Evolutionary conservation across 2,797 vertebrate genomes (phyloP), one percentile per base, ranked within the genome.

Genomic region (Phoeniculus purpureus): DNA sequence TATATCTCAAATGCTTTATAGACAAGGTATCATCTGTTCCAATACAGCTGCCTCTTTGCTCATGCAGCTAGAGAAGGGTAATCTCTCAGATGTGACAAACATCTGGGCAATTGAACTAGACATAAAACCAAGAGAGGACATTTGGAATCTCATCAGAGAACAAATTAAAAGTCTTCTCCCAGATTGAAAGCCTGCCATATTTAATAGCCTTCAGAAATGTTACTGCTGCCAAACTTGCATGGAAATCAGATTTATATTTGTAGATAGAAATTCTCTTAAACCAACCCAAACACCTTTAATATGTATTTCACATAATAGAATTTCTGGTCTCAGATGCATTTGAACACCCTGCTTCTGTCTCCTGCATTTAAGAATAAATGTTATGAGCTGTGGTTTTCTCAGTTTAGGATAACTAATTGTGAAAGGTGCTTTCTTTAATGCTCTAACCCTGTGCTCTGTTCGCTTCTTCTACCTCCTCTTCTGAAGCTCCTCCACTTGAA

Each of bases 71-170:
- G 31, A 87, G 40, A 90, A 87, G 27, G 22, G 27, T 54, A 82
- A 74, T 89, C 50, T 85, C 58, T 92, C 65, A 71, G 62, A 89
- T 80, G 31, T 75, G 43, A 64, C 22, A 89, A 89, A 80, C 58
- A 82, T 87, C 79, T 91, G 65, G 40, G 65, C 76, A 89, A 85
- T 54, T 85, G 65, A 93, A 77, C 43, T 54, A 82, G 81, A 58
- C 72, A 79, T 80, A 60, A 79, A 93, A 94, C n/a, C 32, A 66
- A 77, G 55, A 71, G 45, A 92, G n/a, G 54, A 71, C 31, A 74
- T 85, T 92, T 82, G 76, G 91, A 87, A 80, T 85, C 62, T 87
- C 61, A 89, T 67, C 79, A 92, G n/a, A 91, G 58, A 85, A 74
- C 3, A 5, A 87, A 92, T 85, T 74, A 89, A 71, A 93, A 82